A percentile compares a stretch with the other conserved stretches of the same genome.
Evolutionary conservation across 2,797 vertebrate species (phyloP).

Genomic region (Bovichtus variegatus): DNA sequence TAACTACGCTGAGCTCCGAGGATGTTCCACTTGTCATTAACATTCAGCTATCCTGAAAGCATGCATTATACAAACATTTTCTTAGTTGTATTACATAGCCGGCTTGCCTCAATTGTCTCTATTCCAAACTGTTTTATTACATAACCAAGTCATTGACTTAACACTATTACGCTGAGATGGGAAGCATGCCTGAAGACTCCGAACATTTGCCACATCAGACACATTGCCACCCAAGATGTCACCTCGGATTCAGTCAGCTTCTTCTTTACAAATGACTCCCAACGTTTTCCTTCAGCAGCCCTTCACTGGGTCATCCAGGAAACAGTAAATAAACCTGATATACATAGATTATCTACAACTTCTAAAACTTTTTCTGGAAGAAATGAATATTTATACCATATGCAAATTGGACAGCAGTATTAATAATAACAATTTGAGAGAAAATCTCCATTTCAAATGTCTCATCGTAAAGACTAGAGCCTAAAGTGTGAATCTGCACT

Average conservation of each 20-base stretch:
- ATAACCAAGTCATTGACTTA: slow-evolving; percentile 39
- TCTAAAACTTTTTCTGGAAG: background rate
- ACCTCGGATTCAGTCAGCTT: slow-evolving; percentile 47
- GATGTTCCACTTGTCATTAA: slow-evolving; percentile 31
- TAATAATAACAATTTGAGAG: slow-evolving; percentile 9
- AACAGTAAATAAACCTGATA: slow-evolving; percentile 31
- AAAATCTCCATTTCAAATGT: slow-evolving; percentile 18
- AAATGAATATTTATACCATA: background rate
- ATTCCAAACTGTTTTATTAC: slow-evolving; percentile 36
- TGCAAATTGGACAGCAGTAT: slow-evolving; percentile 2
- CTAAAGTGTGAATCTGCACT: slow-evolving; percentile 3
- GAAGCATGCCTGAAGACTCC: slow-evolving; percentile 37
- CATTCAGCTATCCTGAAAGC: slow-evolving; percentile 23
- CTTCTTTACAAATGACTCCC: slow-evolving; percentile 30
- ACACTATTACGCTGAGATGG: slow-evolving; percentile 16
- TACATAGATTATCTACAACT: background rate
- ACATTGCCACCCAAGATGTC: slow-evolving; percentile 54
- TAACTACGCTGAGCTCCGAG: slow-evolving; percentile 11
- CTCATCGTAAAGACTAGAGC: background rate
- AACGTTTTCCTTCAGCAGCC: slow-evolving; percentile 37
- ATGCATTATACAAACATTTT: slow-evolving; percentile 8
- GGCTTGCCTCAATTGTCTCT: slow-evolving; percentile 20
- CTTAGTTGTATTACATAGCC: slow-evolving; percentile 5
- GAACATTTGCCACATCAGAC: slow-evolving; percentile 52
- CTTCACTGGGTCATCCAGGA: slow-evolving; percentile 13